Evolutionary conservation across 2,888 invertebrate species (phyloP).

Genomic region (Pardosa pseudoannulata): DNA sequence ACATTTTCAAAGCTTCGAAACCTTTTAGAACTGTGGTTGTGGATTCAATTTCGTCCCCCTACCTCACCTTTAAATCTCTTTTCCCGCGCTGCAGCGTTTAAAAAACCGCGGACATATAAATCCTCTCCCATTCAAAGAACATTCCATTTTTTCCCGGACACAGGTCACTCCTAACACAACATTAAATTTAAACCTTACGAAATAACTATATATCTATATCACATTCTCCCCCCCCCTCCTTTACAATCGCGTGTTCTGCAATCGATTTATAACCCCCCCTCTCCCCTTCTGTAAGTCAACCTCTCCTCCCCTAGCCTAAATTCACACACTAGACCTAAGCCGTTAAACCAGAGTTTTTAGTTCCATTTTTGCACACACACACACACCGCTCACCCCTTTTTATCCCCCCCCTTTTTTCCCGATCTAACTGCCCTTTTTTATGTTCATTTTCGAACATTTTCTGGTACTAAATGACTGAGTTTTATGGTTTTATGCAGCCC

Average conservation of each 20-base stretch:
- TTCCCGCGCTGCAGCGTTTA: no score
- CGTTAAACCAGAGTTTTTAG: slow-evolving; percentile 18
- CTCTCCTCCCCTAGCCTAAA: background rate
- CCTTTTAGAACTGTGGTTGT: no score
- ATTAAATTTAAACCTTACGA: background rate
- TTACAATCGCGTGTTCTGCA: no score
- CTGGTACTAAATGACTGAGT: slow-evolving; percentile 9
- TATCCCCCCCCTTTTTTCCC: background rate
- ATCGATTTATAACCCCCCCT: no score
- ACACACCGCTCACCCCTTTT: background rate
- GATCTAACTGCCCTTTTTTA: slow-evolving; percentile 5
- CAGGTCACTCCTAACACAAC: background rate
- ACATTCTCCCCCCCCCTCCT: no score
- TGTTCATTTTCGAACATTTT: slow-evolving; percentile 14
- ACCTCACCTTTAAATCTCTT: no score
- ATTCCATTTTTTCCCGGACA: background rate
- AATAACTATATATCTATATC: background rate
- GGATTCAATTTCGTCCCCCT: no score
- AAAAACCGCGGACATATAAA: no score
- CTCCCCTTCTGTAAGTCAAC: background rate
- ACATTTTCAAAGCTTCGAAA: no score
- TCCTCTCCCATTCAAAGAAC: background rate
- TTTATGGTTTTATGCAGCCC: background rate
- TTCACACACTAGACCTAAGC: background rate
- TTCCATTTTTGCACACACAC: slow-evolving; percentile 1